Percentiles rank a stretch among this genome's conserved stretches.
Conservation (phyloP, 2,888 invertebrate species). For the Tribolium freemani region DNA sequence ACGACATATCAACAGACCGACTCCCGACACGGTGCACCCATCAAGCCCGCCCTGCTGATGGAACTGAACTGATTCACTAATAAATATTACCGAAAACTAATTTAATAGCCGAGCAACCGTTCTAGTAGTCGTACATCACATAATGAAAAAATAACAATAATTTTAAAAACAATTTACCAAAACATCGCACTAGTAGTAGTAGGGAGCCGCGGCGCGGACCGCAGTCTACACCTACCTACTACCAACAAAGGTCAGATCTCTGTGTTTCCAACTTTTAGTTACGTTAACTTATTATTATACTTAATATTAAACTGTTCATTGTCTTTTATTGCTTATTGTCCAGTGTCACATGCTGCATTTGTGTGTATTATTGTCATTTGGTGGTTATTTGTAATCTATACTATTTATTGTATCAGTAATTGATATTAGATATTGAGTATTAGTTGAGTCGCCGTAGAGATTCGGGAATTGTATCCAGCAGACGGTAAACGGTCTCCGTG, state of each 20-base stretch:
- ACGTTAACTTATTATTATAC: conserved; percentile 45
- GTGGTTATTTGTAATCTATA: conserved; percentile 67
- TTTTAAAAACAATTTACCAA: conserved; percentile 16
- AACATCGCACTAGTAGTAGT: conserved; percentile 20
- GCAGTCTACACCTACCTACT: conserved; percentile 37
- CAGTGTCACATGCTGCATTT: conserved; percentile 69
- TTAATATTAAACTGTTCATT: conserved; percentile 56
- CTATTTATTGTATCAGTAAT: conserved; percentile 66
- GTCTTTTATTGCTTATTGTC: conserved; percentile 68
- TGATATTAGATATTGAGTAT: conserved; percentile 63
- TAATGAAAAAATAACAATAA: conserved; percentile 16
- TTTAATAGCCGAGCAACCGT: conserved; percentile 38
- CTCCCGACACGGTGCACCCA: conserved; percentile 52
- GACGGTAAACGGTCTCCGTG: conserved; percentile 54
- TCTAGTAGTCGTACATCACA: conserved; percentile 38
- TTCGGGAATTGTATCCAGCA: conserved; percentile 55
- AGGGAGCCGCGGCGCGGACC: conserved; percentile 23
- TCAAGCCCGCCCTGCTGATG: conserved; percentile 52
- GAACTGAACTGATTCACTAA: conserved; percentile 64
- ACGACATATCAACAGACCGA: conserved; percentile 64
- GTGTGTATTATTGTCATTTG: conserved; percentile 68
- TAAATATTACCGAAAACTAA: conserved; percentile 23
- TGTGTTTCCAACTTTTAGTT: conserved; percentile 48
- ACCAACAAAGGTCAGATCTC: conserved; percentile 43
- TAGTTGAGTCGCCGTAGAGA: conserved; percentile 65